phyloP scores from a whole-genome alignment of 2,113 vertebrate species.

The Setophaga kirtlandii region DNA sequence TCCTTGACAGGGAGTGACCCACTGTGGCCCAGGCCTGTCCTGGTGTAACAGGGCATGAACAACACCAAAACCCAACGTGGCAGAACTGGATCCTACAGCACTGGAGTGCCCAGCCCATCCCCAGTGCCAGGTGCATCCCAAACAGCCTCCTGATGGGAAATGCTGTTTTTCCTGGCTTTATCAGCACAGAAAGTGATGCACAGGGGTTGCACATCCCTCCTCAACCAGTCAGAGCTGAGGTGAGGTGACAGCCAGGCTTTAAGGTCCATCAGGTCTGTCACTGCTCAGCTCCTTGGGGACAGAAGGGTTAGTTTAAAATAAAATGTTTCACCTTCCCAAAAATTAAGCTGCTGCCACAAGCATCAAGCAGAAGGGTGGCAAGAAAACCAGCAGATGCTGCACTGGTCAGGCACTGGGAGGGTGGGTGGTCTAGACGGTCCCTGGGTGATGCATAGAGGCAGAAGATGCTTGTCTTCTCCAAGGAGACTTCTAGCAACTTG shows the following conservation, averaged over 20 bases:
- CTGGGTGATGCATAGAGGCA: background rate
- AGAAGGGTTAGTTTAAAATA: background rate
- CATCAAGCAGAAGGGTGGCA: background rate
- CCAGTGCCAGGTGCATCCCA: background rate
- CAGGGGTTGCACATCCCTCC: background rate
- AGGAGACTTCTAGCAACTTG: background rate
- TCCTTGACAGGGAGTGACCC: background rate
- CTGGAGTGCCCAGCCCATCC: background rate
- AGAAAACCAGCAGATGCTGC: background rate
- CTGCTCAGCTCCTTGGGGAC: background rate
- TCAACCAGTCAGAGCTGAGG: background rate
- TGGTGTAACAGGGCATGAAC: background rate
- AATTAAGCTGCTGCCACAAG: background rate
- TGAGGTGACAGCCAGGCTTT: background rate
- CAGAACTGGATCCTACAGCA: background rate
- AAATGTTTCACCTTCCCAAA: background rate
- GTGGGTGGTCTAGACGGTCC: background rate
- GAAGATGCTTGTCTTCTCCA: background rate
- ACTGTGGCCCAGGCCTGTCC: slow-evolving; percentile 10
- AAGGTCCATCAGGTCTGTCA: background rate
- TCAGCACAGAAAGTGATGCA: background rate
- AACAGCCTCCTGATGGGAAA: background rate
- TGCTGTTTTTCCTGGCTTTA: background rate
- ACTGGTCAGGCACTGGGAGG: background rate
- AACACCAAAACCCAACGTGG: background rate